Evolutionary conservation across 2,888 invertebrate genomes (phyloP).

Genomic region (Elegia similella): DNA sequence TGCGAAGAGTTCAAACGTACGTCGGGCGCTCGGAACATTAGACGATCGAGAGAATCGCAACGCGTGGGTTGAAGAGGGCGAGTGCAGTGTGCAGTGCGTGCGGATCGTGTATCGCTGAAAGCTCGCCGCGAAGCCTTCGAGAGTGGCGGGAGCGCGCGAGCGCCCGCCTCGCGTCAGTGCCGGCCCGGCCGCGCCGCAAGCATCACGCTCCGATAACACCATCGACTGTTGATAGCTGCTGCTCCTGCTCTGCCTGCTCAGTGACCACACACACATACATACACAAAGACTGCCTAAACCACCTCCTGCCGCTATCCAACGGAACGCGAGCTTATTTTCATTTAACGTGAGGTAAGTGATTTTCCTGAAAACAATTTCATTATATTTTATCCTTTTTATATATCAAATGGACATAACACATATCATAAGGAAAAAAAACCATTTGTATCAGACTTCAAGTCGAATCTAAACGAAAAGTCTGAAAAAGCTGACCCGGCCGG

Average conservation of each 20-base stretch:
- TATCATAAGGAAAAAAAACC: neutral
- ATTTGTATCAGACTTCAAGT: neutral
- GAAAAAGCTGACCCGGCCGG: constrained; percentile 61
- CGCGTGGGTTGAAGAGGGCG: constrained; percentile 76
- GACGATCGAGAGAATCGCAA: constrained; percentile 77
- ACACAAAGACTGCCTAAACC: constrained; percentile 47
- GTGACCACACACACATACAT: constrained; percentile 41
- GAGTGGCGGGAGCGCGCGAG: constrained; percentile 49
- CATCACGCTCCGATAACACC: constrained; percentile 66
- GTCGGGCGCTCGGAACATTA: constrained; percentile 77
- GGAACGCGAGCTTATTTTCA: constrained; percentile 52
- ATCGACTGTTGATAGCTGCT: constrained; percentile 39
- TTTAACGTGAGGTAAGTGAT: constrained; percentile 64
- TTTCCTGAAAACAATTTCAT: constrained; percentile 22
- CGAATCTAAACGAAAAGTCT: constrained; percentile 43
- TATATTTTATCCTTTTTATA: neutral
- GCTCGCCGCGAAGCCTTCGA: constrained; percentile 77
- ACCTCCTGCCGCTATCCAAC: constrained; percentile 48
- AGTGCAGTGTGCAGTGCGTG: constrained; percentile 82
- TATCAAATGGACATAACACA: neutral
- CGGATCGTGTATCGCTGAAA: constrained; percentile 77
- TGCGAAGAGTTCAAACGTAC: constrained; percentile 79
- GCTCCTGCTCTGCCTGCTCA: constrained; percentile 44
- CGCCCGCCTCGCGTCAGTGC: constrained; percentile 74
- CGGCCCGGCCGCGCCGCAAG: constrained; percentile 80